Conservation (phyloP, 2,113 vertebrate species). For the Terrapene triunguis region DNA sequence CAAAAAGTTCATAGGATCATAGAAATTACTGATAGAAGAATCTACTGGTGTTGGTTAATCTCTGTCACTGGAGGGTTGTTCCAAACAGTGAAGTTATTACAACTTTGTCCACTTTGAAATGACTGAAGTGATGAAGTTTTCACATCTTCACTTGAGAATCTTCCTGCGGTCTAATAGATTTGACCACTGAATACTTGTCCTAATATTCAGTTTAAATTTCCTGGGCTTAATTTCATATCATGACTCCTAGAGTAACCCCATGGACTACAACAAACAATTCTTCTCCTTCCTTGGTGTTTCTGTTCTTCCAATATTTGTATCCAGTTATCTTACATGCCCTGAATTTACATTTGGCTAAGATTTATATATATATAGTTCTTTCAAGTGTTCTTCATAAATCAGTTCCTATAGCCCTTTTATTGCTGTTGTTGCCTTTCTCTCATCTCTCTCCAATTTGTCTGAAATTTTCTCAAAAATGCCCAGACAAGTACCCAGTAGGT, state of each 20-base stretch:
- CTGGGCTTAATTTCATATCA: neutral
- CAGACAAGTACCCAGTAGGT: neutral
- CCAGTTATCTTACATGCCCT: neutral
- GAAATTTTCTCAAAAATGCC: neutral
- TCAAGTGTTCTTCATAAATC: neutral
- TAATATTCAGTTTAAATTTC: neutral
- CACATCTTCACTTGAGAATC: neutral
- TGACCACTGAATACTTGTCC: neutral
- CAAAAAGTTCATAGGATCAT: neutral
- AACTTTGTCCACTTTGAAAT: neutral
- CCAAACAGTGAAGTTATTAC: neutral
- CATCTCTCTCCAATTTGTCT: neutral
- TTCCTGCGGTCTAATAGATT: neutral
- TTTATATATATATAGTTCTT: neutral
- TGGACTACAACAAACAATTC: neutral
- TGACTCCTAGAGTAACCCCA: neutral
- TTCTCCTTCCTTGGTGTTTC: conserved; percentile 16
- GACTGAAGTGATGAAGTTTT: neutral
- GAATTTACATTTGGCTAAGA: neutral
- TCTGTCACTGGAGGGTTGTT: conserved; percentile 6
- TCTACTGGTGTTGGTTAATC: neutral
- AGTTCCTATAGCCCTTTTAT: neutral
- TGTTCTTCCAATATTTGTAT: neutral
- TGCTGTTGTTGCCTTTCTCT: neutral
- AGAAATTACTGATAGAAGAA: neutral